Percentiles rank a stretch among this genome's conserved stretches.
phyloP scores from a whole-genome alignment of 2,888 invertebrate genomes.

The Erebia epiphron region DNA sequence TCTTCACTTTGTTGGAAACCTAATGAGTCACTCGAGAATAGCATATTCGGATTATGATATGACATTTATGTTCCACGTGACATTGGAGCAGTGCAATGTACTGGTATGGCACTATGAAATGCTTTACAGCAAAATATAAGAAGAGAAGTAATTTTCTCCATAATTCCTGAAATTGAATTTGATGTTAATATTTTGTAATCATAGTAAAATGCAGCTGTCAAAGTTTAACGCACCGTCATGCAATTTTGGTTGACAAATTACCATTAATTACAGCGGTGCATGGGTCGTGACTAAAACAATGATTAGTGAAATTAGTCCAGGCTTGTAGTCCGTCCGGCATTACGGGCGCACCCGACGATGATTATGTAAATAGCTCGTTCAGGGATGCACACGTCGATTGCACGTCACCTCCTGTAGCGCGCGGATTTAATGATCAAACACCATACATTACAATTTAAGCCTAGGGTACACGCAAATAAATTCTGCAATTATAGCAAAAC shows the following conservation, averaged over 20 bases:
- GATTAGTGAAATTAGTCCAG: conserved; percentile 57
- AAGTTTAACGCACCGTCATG: conserved; percentile 26
- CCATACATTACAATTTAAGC: conserved; percentile 18
- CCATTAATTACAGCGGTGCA: conserved; percentile 39
- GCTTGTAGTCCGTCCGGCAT: conserved; percentile 43
- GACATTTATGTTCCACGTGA: too few relatives aligned
- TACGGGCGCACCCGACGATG: conserved; percentile 55
- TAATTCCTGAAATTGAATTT: neutral
- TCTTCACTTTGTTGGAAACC: too few relatives aligned
- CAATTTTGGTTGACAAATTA: conserved; percentile 37
- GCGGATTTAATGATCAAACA: conserved; percentile 50
- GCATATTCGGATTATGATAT: too few relatives aligned
- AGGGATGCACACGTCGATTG: conserved; percentile 53
- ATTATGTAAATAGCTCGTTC: conserved; percentile 66
- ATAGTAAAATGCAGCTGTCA: conserved; percentile 23
- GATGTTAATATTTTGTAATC: neutral
- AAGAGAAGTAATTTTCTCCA: too few relatives aligned
- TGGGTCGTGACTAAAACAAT: conserved; percentile 53
- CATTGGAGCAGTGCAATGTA: too few relatives aligned
- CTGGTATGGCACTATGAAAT: too few relatives aligned
- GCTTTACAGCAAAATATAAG: too few relatives aligned
- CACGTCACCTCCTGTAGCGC: conserved; percentile 50
- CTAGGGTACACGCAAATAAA: neutral
- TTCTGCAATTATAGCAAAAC: too few relatives aligned
- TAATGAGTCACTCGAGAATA: too few relatives aligned